A percentile compares a stretch with the other conserved stretches of the same genome.
These are phyloP conservation scores for Rhabdophis nuchalis DNA, from an alignment of 2,797 vertebrate genomes.

Conservation along the genomic window DNA sequence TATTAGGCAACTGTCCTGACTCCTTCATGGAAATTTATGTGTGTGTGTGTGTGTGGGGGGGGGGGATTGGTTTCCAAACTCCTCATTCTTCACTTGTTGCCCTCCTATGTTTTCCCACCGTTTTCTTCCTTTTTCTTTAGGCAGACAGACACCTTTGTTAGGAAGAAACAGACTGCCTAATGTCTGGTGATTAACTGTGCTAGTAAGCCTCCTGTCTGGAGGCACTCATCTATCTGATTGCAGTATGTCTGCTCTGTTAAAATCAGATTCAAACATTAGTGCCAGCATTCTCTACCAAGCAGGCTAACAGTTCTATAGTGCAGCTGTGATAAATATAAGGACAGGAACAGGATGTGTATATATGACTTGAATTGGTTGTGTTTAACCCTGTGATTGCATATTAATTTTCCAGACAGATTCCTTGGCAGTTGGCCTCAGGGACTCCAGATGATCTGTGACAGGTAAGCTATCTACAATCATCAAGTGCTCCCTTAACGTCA, in stretches of 20 bases:
- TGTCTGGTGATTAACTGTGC: not conserved
- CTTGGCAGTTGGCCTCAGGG: slow-evolving; percentile 70
- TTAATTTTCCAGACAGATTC: slow-evolving; percentile 74
- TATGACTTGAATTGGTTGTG: slow-evolving; percentile 46
- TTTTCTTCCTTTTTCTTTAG: not conserved
- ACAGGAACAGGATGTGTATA: slow-evolving; percentile 39
- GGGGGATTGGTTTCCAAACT: not conserved
- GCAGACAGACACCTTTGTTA: not conserved
- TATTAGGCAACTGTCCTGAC: not conserved
- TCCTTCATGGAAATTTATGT: not conserved
- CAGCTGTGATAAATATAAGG: slow-evolving; percentile 45
- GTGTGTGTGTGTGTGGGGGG: too few relatives aligned
- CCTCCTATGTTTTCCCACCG: not conserved
- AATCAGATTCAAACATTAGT: not conserved
- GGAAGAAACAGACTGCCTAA: not conserved
- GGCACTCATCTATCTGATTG: not conserved
- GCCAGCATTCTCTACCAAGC: not conserved
- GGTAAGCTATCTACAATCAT: slow-evolving; percentile 68
- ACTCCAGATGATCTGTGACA: slow-evolving; percentile 77
- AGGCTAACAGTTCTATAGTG: slow-evolving; percentile 43
- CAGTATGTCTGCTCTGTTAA: not conserved
- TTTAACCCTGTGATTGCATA: slow-evolving; percentile 52
- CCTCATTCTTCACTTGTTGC: not conserved
- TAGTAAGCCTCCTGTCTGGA: not conserved
- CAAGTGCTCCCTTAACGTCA: slow-evolving; percentile 43